phyloP scores from a whole-genome alignment of 2,797 vertebrate genomes.

The Pangasius krempfi region DNA sequence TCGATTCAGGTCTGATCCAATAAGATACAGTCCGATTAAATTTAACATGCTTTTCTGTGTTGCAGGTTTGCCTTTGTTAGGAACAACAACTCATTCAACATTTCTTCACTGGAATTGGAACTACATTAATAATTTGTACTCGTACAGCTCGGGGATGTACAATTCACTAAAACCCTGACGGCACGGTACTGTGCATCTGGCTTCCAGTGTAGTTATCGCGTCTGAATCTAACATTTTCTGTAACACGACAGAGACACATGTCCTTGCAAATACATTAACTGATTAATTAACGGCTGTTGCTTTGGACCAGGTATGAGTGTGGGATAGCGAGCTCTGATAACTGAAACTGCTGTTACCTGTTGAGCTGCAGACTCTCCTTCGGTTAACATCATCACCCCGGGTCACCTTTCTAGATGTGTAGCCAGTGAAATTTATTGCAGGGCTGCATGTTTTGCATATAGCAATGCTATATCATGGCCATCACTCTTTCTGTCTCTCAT shows the following conservation, averaged over 20 bases:
- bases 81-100: neutral
- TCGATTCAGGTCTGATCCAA: neutral
- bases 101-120: neutral
- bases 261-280: neutral
- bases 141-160: neutral
- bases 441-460: neutral
- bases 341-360: neutral
- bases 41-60: neutral
- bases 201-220: neutral
- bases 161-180: neutral
- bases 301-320: neutral
- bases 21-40: neutral
- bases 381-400: neutral
- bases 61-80: neutral
- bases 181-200: neutral
- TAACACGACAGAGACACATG: neutral
- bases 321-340: neutral
- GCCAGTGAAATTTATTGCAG: neutral
- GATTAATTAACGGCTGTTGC: neutral
- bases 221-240: neutral
- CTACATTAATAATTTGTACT: neutral
- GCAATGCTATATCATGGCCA: neutral
- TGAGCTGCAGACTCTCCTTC: neutral
- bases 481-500: neutral
- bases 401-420: neutral